Evolutionary conservation across 2,797 vertebrate genomes (phyloP).

Genomic region (Peromyscus eremicus): DNA sequence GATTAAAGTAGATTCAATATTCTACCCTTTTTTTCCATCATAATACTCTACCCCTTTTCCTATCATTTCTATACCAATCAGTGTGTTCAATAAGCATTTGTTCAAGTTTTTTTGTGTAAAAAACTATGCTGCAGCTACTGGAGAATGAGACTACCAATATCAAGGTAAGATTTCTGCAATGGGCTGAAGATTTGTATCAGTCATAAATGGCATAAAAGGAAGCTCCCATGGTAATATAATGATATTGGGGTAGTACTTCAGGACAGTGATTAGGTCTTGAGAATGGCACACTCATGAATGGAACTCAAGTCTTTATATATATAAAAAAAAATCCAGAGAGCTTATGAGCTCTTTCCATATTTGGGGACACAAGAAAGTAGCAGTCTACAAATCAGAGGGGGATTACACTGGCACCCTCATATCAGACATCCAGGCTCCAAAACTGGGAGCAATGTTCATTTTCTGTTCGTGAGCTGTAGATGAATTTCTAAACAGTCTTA

Average conservation of each 20-base stretch:
- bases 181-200: neutral
- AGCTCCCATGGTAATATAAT: neutral
- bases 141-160: neutral
- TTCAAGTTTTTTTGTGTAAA: neutral
- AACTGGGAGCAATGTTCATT: neutral
- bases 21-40: too few relatives aligned
- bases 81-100: slow-evolving; percentile 23
- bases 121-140: neutral
- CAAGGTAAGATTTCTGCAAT: neutral
- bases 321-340: neutral
- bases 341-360: neutral
- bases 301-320: neutral
- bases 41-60: too few relatives aligned
- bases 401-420: neutral
- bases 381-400: neutral
- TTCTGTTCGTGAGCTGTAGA: neutral
- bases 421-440: neutral
- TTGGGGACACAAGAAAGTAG: neutral
- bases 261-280: neutral
- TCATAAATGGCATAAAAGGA: neutral
- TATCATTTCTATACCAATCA: neutral
- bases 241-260: neutral
- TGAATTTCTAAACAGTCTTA: too few relatives aligned
- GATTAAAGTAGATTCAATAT: too few relatives aligned
- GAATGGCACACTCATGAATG: neutral